These are phyloP conservation scores for Notamacropus eugenii DNA, from an alignment of 2,797 vertebrate genomes.

Conservation along the genomic window DNA sequence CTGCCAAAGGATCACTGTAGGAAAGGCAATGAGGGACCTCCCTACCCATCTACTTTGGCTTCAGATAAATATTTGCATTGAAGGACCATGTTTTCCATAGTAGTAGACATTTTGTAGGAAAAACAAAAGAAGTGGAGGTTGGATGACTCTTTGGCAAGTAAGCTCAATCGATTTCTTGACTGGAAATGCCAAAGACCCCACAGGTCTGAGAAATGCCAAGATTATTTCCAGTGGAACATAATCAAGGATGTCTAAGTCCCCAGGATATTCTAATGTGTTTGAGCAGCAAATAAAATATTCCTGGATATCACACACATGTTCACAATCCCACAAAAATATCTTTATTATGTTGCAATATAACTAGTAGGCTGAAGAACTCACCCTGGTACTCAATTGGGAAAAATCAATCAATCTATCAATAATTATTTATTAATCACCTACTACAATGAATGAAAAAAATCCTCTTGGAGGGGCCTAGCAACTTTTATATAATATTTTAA, in stretches of 20 bases:
- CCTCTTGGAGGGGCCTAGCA: not conserved
- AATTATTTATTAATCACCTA: not conserved
- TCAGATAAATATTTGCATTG: not conserved
- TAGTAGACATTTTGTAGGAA: not conserved
- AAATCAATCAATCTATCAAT: not conserved
- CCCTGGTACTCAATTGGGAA: not conserved
- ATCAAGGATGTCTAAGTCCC: not conserved
- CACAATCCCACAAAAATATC: not conserved
- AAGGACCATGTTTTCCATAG: not conserved
- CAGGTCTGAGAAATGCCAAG: not conserved
- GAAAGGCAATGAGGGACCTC: not conserved
- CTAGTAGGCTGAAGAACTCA: not conserved
- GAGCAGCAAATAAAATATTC: not conserved
- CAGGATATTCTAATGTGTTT: not conserved
- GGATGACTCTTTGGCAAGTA: not conserved
- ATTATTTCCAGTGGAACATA: not conserved
- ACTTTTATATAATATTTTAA: not conserved
- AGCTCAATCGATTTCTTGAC: not conserved
- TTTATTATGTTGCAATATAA: not conserved
- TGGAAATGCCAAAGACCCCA: not conserved
- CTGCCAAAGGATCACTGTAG: not conserved
- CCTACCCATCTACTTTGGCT: not conserved
- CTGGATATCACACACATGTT: not conserved
- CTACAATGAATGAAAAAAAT: not conserved
- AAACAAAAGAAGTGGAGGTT: not conserved